Base-by-base conservation (phyloP, 1,140 invertebrate species). In the Zaprionus kolodkinae region DNA sequence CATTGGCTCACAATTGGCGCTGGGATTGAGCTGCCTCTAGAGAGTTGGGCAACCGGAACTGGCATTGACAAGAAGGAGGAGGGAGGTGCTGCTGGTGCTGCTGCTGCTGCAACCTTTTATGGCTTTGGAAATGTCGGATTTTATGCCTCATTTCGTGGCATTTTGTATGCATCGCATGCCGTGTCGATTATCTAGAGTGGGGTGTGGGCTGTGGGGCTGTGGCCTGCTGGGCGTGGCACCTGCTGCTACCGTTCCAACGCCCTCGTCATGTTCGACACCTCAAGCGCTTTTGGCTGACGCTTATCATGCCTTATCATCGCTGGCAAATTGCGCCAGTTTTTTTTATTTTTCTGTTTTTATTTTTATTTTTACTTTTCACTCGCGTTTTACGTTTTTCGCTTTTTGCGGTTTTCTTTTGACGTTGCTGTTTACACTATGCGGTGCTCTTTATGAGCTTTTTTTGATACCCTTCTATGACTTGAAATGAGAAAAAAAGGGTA, bases 291-390 rank as follows among this genome's bases (percentile, higher is more conserved):
- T 50, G 45, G 45, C 45, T 25, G 17, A 9, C 15, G 63, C 63
- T 67, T 73, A 84, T 80, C 77, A 80, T 71, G 54, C 77, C 77
- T 81, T 75, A 78, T 83, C 81, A 83, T 69, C 63, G 57, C 54
- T 60, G 56, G 40, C 71, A 69, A 76, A 70, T 75, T 69, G 67
- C 43, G n/a, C n/a, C 6, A 45, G 40, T 45, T 45, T 45, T 45
- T n/a, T 45, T 1, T 45, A n/a, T 45, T 45, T 2, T 45, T 45
- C 15, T 6, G 27, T 30, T 40, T n/a, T 40, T 40, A 9, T 2
- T 45, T 45, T 45, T n/a, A n/a, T n/a, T n/a, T n/a, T n/a, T n/a
- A n/a, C n/a, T n/a, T 15, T 43, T 43, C 40, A 13, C 15, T 45
- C 38, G 40, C 40, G 40, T 15, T 45, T 45, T 45, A 45, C n/a